Percentiles rank a stretch among this genome's conserved stretches.
Evolutionary conservation across 2,797 vertebrate species (phyloP).

Genomic region (Enteromius mattozi): DNA sequence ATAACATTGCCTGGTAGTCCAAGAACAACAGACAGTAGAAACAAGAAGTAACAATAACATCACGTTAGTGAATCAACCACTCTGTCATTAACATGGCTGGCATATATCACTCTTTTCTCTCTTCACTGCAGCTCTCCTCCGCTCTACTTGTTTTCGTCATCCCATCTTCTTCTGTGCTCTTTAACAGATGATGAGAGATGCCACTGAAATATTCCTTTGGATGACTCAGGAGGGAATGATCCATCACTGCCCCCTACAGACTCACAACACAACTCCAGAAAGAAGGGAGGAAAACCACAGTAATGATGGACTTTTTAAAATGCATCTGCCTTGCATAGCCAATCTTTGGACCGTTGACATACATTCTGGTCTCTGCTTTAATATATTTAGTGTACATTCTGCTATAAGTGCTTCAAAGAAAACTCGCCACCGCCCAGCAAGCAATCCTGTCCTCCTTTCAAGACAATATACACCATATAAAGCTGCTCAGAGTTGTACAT

Average conservation of each 20-base stretch:
- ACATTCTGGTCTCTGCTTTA: neutral
- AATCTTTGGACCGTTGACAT: neutral
- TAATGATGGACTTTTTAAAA: neutral
- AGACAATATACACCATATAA: neutral
- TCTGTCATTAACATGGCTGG: neutral
- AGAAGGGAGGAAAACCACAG: neutral
- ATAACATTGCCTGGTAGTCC: neutral
- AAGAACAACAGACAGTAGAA: neutral
- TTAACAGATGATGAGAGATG: neutral
- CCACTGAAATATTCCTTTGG: neutral
- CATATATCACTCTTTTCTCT: neutral
- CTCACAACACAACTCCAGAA: neutral
- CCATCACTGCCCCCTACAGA: constrained; percentile 35
- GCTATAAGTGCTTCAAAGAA: neutral
- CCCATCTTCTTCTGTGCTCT: neutral
- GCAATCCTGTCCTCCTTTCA: neutral
- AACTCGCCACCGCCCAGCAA: neutral
- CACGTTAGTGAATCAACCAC: neutral
- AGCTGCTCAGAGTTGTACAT: neutral
- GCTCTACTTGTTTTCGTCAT: neutral
- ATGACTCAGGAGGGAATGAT: neutral
- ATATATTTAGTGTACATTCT: too few species aligned
- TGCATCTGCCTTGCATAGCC: neutral
- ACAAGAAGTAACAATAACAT: neutral
- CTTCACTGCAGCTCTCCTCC: neutral